Percentiles rank a stretch among this genome's conserved stretches.
These are phyloP conservation scores for Meiosimyza platycephala DNA, from an alignment of 2,888 invertebrate genomes.

Conservation along the genomic window DNA sequence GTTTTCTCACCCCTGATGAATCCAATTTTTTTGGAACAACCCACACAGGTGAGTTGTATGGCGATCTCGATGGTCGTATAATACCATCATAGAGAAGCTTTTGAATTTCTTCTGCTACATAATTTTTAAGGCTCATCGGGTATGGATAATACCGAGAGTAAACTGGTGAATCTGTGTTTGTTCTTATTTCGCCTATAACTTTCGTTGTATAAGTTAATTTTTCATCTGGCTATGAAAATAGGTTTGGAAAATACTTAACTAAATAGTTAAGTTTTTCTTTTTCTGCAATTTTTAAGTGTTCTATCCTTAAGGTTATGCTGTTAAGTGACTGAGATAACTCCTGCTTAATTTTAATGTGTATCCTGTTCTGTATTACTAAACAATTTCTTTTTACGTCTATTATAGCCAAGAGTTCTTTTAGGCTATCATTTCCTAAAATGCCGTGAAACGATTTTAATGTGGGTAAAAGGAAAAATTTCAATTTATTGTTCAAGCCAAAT, in stretches of 20 bases:
- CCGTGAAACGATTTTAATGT: slow-evolving; percentile 24
- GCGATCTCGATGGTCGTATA: slow-evolving; percentile 36
- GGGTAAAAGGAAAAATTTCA: slow-evolving; percentile 25
- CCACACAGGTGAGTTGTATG: slow-evolving; percentile 34
- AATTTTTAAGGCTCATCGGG: background rate
- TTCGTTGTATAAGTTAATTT: slow-evolving; percentile 15
- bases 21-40: slow-evolving; percentile 34
- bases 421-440: slow-evolving; percentile 20
- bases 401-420: slow-evolving; percentile 17
- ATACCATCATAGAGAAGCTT: slow-evolving; percentile 26
- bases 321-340: background rate
- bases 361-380: slow-evolving; percentile 1
- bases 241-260: background rate
- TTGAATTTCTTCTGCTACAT: too few relatives aligned
- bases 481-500: slow-evolving; percentile 7
- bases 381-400: slow-evolving; percentile 15
- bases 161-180: slow-evolving; percentile 14
- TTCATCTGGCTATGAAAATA: background rate
- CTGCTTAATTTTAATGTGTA: slow-evolving; percentile 8
- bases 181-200: slow-evolving; percentile 27
- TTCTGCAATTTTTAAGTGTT: background rate
- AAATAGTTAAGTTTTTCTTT: background rate
- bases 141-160: slow-evolving; percentile 35
- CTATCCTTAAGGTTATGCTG: background rate
- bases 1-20: background rate